A percentile compares a stretch with the other conserved stretches of the same genome.
These are phyloP conservation scores for Choristoneura rosaceana DNA, from an alignment of 2,888 invertebrate genomes.

Conservation along the genomic window DNA sequence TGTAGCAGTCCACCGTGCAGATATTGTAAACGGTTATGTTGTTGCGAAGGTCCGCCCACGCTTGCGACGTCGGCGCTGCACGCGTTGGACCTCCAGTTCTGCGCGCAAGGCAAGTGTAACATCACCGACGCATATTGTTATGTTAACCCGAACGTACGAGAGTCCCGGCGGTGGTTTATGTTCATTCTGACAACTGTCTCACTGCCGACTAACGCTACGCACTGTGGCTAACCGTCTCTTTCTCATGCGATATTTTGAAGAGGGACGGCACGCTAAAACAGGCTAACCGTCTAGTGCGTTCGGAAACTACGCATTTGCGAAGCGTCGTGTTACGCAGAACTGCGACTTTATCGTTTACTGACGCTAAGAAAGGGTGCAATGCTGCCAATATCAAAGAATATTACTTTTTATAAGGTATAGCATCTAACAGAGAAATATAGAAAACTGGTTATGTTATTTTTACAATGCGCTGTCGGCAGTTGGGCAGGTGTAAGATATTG, in stretches of 20 bases:
- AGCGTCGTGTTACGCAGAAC: neutral
- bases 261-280: no score
- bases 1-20: neutral
- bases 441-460: neutral
- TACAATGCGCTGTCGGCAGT: neutral
- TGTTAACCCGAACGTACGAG: neutral
- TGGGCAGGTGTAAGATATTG: neutral
- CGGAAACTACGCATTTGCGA: no score
- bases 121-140: neutral
- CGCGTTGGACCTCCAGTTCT: slow-evolving; percentile 81
- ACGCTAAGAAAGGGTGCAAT: no score
- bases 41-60: slow-evolving; percentile 75
- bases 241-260: no score
- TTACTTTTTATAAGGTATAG: no score
- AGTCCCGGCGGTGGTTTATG: neutral
- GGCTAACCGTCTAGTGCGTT: no score
- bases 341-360: no score
- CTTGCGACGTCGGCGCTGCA: slow-evolving; percentile 82
- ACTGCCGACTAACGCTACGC: neutral
- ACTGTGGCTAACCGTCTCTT: no score
- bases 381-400: no score
- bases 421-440: no score
- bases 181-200: neutral
- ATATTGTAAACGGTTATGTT: slow-evolving; percentile 36
- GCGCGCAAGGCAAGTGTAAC: slow-evolving; percentile 78